Base-by-base conservation (phyloP, 2,888 invertebrate genomes). In the Baccha elongata region DNA sequence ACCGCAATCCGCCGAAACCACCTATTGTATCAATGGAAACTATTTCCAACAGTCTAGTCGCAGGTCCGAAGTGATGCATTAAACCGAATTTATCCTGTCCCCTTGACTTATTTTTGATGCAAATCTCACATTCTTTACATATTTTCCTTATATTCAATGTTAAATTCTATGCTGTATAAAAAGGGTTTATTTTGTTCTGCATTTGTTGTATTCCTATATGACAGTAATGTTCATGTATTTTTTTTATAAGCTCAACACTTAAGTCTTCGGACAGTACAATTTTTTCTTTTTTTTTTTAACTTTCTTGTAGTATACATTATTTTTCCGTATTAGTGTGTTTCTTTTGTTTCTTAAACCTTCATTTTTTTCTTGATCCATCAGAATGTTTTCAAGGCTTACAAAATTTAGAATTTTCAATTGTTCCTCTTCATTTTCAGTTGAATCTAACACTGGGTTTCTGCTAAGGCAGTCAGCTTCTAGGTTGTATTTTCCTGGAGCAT, bases 81-180 rank as follows among this genome's bases (percentile, higher is more conserved):
- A 32, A 32, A 32, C 32, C 32, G 32, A 32, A 32, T 42, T 42
- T 42, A 19, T 42, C 42, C 8, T 42, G 42, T 13, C 42, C 42
- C 19, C 42, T 42, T 42, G 42, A 17, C 8, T 32, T 32, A 8
- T 32, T 32, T 32, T 32, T 32, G 32, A 32, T 32, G 8, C 32
- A 32, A 32, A 17, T 42, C 42, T 17, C 19, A 42, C 42, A 42
- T 3, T 13, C 42, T 42, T 8, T 42, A 19, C 42, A 42, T 13
- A 42, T 19, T 42, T 19, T 42, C 19, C 8, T 17, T 53, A 53
- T 53, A 3, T 53, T 53, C 7, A n/a, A n/a, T 2, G 3, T 4
- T 11, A 53, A 53, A 35, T 53, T 53, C 2, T n/a, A 32, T 32
- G 2, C 29, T 15, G 52, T n/a, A 42, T 42, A 42, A 42, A 42